Evolutionary conservation across 2,113 vertebrate species (phyloP), one percentile per base, ranked within the genome.

Genomic region (Melanerpes aurifrons): DNA sequence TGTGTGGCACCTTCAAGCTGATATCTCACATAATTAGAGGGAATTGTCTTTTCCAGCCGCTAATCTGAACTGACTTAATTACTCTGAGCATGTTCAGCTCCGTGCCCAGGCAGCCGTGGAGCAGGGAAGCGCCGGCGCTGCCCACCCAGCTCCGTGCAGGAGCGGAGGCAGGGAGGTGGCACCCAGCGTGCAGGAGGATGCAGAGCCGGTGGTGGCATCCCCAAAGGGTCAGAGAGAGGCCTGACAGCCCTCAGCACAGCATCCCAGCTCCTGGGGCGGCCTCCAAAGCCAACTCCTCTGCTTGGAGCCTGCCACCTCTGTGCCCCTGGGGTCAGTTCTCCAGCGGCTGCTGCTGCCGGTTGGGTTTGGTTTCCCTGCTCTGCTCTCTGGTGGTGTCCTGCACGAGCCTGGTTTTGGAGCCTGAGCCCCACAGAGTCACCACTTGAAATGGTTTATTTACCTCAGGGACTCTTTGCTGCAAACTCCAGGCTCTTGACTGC

Each of bases 381-480:
- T 19, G 31, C 13, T 67, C 28, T 25, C 59, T 31, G 28, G 6
- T 29, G 19, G 24, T 31, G 24, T 66, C 31, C 80, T 37, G 15
- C 48, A 45, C 62, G 7, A 21, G 15, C 37, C 66, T 35, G 13
- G 26, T 76, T 78, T 47, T 10, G 75, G 96, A 96, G 90, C 83
- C 94, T 90, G 94, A 93, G 82, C 90, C 88, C 47, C 4, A 61
- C 59, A 90, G 95, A 81, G 83, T 92, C 97, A 97, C 97, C 21
- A 86, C 96, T 96, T 64, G 93, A 92, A 96, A 95, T 87, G 86
- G 47, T 97, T 89, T 97, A 87, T 97, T 97, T 97, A 96, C 97
- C 96, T 97, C 94, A 97, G 98, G 97, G 97, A 97, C 97, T 97
- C 97, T 96, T 97, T 96, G 96, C 89, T 80, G 94, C 97, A 96